A percentile compares a stretch with the other conserved stretches of the same genome.
Conservation (phyloP, 1,140 invertebrate species). For the Palaemon carinicauda region DNA sequence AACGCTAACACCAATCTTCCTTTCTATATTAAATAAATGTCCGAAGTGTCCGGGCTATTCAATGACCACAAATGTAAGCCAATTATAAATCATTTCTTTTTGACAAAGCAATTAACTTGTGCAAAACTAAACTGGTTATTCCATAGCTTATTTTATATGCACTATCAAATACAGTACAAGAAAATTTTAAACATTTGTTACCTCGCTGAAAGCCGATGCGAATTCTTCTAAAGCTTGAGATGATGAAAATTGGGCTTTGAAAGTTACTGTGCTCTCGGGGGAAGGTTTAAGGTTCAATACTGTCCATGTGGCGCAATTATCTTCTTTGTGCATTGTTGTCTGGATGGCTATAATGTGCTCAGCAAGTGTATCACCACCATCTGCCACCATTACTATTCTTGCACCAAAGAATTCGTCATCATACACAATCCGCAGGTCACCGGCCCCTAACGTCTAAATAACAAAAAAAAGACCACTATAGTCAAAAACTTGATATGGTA, state of each 20-base stretch:
- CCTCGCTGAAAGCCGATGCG: slow-evolving; percentile 18
- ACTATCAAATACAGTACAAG: no score
- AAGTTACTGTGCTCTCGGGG: slow-evolving; percentile 19
- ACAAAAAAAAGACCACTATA: not conserved
- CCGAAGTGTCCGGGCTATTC: not conserved
- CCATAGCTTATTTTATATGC: no score
- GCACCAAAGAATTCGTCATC: slow-evolving; percentile 68
- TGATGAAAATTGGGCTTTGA: slow-evolving; percentile 42
- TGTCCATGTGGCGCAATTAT: slow-evolving; percentile 48
- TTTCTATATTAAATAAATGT: no score
- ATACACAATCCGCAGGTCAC: slow-evolving; percentile 67
- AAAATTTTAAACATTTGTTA: not conserved
- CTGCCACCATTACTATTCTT: slow-evolving; percentile 64
- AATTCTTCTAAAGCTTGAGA: slow-evolving; percentile 13
- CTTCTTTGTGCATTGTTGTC: slow-evolving; percentile 64
- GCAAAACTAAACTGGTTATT: no score
- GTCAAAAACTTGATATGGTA: no score
- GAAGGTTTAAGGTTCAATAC: slow-evolving; percentile 45
- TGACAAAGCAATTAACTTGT: no score
- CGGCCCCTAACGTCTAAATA: slow-evolving; percentile 63
- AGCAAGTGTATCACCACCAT: slow-evolving; percentile 65
- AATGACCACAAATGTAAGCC: not conserved
- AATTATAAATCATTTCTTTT: no score
- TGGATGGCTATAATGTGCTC: slow-evolving; percentile 68
- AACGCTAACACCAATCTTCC: no score